Percentiles rank a stretch among this genome's conserved stretches.
Evolutionary conservation across 1,140 invertebrate genomes (phyloP).

Genomic region (Musca domestica): DNA sequence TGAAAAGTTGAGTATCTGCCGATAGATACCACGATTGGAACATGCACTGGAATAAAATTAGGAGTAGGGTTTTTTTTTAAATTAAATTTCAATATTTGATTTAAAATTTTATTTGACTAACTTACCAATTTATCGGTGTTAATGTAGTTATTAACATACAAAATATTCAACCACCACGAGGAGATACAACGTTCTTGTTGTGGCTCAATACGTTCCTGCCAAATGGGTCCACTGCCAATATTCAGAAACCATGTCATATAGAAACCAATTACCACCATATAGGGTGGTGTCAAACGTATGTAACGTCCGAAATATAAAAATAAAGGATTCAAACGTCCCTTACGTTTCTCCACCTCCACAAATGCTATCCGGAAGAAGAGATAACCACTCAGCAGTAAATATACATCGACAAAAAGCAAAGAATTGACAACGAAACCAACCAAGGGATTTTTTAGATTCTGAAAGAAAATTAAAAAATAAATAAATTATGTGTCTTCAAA

Average conservation of each 20-base stretch:
- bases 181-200: constrained; percentile 65
- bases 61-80: background rate
- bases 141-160: constrained; percentile 80
- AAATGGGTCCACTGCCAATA: constrained; percentile 66
- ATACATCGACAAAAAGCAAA: constrained; percentile 66
- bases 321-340: constrained; percentile 61
- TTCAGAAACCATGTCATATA: constrained; percentile 68
- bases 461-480: constrained; percentile 12
- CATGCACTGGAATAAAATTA: constrained; percentile 68
- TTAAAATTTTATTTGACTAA: background rate
- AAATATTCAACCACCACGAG: constrained; percentile 81
- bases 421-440: constrained; percentile 61
- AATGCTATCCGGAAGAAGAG: constrained; percentile 64
- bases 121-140: constrained; percentile 65
- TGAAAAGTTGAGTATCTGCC: constrained; percentile 79
- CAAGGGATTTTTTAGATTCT: constrained; percentile 30
- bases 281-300: constrained; percentile 70
- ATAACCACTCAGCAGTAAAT: constrained; percentile 66
- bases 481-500: no score
- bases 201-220: constrained; percentile 60
- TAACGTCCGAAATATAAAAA: constrained; percentile 65
- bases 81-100: background rate
- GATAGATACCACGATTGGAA: constrained; percentile 85
- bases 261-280: constrained; percentile 65
- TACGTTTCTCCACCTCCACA: constrained; percentile 64